Percentiles rank a stretch among this genome's conserved stretches.
Conservation (phyloP, 2,113 vertebrate genomes). For the Elephantulus edwardii region DNA sequence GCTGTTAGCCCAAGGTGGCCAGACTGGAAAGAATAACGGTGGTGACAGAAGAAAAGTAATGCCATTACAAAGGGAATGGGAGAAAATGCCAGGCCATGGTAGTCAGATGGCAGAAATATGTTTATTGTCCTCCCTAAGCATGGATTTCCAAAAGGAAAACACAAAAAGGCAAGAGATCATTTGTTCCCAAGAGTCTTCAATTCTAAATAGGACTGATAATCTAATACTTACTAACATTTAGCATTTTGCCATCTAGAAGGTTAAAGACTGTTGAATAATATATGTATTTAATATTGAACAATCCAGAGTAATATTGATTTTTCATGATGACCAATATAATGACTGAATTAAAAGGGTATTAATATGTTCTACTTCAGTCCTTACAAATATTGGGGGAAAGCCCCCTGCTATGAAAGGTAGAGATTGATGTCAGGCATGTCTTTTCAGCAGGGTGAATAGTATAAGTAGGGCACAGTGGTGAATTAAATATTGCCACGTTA, state of each 20-base stretch:
- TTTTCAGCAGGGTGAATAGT: neutral
- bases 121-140: constrained; percentile 75
- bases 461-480: neutral
- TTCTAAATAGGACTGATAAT: constrained; percentile 15
- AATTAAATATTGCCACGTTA: neutral
- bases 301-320: neutral
- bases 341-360: neutral
- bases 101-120: constrained; percentile 35
- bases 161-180: constrained; percentile 71
- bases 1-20: constrained; percentile 77
- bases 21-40: constrained; percentile 70
- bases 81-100: constrained; percentile 7
- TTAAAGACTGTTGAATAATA: neutral
- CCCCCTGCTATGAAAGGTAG: rapidly evolving
- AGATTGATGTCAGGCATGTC: neutral
- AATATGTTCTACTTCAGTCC: neutral
- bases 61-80: constrained; percentile 77
- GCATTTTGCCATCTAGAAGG: neutral
- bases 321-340: neutral
- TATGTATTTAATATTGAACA: neutral
- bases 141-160: constrained; percentile 63
- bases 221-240: neutral
- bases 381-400: neutral
- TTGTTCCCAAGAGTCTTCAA: constrained; percentile 52
- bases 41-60: constrained; percentile 67